phyloP scores from a whole-genome alignment of 2,113 vertebrate genomes.

The Panurus biarmicus region DNA sequence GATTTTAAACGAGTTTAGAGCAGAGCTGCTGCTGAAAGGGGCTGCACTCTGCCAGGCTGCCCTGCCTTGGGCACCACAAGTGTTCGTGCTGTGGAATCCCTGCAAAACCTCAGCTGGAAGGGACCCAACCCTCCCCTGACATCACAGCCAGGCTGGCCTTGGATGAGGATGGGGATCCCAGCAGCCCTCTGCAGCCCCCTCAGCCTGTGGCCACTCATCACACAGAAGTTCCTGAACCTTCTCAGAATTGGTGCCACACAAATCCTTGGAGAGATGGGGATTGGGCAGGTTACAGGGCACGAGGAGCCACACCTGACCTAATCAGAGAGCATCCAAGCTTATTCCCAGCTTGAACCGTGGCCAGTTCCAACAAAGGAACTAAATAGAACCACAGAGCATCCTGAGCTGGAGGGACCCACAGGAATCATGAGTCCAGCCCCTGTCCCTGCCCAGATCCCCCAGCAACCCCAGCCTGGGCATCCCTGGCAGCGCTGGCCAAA shows the following conservation, averaged over 20 bases:
- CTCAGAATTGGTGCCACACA: background rate
- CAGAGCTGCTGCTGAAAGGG: background rate
- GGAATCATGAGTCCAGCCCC: accelerated
- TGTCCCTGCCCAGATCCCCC: background rate
- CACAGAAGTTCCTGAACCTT: background rate
- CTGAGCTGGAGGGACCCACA: accelerated
- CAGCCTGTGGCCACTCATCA: background rate
- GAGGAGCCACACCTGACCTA: background rate
- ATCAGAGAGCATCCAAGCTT: background rate
- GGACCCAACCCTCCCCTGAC: background rate
- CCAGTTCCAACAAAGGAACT: background rate
- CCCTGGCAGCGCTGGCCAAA: background rate
- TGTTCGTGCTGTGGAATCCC: background rate
- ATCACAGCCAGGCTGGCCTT: accelerated
- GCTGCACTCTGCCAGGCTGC: background rate
- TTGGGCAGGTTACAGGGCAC: background rate
- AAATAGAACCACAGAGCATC: background rate
- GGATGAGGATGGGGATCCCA: background rate
- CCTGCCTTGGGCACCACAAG: background rate
- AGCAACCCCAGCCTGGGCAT: accelerated
- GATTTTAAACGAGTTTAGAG: background rate
- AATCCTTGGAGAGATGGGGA: background rate
- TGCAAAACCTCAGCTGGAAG: background rate
- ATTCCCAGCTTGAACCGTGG: accelerated
- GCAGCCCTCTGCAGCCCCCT: background rate